Percentiles rank a stretch among this genome's conserved stretches.
phyloP scores from a whole-genome alignment of 2,888 invertebrate genomes.

The Labia minor region DNA sequence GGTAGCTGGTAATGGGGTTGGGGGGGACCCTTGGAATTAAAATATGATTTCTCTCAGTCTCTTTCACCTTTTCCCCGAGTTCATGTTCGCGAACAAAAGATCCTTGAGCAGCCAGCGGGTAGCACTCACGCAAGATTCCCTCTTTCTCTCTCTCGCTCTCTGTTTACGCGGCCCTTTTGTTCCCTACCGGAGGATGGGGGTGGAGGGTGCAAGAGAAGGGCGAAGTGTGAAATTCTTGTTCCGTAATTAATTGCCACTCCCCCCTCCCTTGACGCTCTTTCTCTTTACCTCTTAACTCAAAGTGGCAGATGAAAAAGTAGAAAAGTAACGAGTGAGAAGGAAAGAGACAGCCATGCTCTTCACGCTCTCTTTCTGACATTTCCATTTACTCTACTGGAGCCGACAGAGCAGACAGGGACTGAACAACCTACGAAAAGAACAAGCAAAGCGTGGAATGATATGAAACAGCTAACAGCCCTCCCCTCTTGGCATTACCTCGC shows the following conservation, averaged over 20 bases:
- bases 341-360: neutral
- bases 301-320: neutral
- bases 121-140: constrained; percentile 3
- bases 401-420: no score
- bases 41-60: neutral
- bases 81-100: neutral
- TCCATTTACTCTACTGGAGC: no score
- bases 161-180: no score
- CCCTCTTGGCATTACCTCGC: no score
- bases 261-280: neutral
- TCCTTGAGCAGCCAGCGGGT: neutral
- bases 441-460: no score
- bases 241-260: neutral
- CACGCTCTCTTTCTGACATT: no score
- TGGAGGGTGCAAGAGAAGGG: no score
- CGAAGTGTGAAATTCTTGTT: neutral
- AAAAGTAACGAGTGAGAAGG: neutral
- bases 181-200: no score
- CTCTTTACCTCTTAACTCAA: constrained; percentile 7
- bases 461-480: no score
- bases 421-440: no score
- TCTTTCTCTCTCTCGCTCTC: no score
- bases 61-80: neutral
- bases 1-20: no score
- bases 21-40: neutral